Evolutionary conservation across 2,888 invertebrate genomes (phyloP), one percentile per base, ranked within the genome.

Genomic region (Druceiella hillmani): DNA sequence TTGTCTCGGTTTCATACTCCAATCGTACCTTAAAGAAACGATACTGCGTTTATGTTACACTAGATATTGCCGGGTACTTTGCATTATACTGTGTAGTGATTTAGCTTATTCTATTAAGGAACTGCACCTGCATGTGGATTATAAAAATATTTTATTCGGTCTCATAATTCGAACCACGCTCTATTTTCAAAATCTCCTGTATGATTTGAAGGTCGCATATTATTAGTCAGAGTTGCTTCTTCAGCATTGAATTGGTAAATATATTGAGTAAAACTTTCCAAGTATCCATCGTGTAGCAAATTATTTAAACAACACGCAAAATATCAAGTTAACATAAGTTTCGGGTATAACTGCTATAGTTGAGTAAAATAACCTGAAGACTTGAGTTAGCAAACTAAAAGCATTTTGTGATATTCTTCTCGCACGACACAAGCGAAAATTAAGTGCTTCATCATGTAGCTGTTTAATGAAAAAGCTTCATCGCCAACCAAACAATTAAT

Each of bases 231-330:
- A 20, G 6, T n/a, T 20, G 22, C 22, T 20, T 20, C 22, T 20
- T 20, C 22, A 9, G 22, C 22, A 20, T 20, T 20, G 22, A 20
- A 20, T 20, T 20, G 22, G 22, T 20, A 20, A 20, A 20, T n/a
- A 9, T 6, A 20, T 20, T 20, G 22, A 20, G 22, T 7, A 20
- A 9, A 20, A 20, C 22, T 20, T 20, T 20, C 22, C 22, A 20
- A 20, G 22, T 20, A 20, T 20, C 22, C 22, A 20, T 20, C 22
- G 9, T n/a, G 22, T 7, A 20, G 22, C 22, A 20, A 9, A 9
- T 20, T 20, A 20, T n/a, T 6, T 20, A 20, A 20, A 20, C 22
- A 20, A 20, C 22, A 20, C 22, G 22, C 22, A 20, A 20, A 20
- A 20, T 20, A 20, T 20, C 22, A 20, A 20, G 22, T 20, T 20